phyloP scores from a whole-genome alignment of 1,140 invertebrate genomes.

The Branchinecta lynchi region DNA sequence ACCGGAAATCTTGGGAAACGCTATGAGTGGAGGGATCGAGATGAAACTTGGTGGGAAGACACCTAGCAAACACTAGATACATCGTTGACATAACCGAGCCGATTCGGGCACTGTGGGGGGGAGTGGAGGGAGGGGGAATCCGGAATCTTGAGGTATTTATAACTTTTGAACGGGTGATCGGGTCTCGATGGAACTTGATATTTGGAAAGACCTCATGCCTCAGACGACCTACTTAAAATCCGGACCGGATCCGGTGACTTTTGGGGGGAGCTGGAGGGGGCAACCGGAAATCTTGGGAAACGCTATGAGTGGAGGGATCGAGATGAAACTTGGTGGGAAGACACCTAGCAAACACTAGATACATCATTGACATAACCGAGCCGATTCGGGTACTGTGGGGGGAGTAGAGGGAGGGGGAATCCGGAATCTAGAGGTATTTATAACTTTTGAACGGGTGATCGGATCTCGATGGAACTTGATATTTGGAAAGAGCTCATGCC shows the following conservation, averaged over 20 bases:
- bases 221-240: not conserved
- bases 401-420: no score
- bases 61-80: not conserved
- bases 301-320: not conserved
- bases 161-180: not conserved
- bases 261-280: not conserved
- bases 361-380: no score
- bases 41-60: not conserved
- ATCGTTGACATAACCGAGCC: no score
- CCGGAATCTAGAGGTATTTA: no score
- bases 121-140: not conserved
- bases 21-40: constrained; percentile 1
- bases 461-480: no score
- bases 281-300: not conserved
- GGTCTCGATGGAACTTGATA: not conserved
- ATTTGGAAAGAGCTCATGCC: no score
- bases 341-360: no score
- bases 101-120: not conserved
- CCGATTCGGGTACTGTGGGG: no score
- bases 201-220: not conserved
- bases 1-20: not conserved
- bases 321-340: no score
- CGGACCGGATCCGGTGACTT: not conserved
- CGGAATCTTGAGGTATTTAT: not conserved
- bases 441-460: no score